These are phyloP conservation scores for Tachysurus vachellii DNA, from an alignment of 2,113 vertebrate genomes.

Conservation along the genomic window DNA sequence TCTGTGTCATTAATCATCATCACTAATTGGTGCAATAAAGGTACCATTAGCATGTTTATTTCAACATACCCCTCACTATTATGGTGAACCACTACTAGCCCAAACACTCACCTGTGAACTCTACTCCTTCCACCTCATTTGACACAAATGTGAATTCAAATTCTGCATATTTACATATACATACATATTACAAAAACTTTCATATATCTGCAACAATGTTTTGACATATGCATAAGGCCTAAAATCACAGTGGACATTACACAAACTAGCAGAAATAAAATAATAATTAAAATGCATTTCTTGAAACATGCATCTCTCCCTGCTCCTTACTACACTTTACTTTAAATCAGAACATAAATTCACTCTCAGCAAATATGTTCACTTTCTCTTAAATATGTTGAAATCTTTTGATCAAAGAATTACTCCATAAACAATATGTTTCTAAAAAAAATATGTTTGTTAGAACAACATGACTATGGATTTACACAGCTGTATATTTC, in stretches of 20 bases:
- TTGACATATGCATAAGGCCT: neutral
- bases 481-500: neutral
- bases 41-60: conserved; percentile 72
- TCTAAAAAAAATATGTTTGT: neutral
- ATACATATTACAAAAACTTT: too few relatives aligned
- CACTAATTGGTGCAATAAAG: conserved; percentile 74
- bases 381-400: neutral
- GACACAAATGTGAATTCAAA: neutral
- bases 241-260: neutral
- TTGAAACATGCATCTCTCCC: neutral
- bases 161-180: too few relatives aligned
- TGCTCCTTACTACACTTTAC: neutral
- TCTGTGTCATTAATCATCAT: conserved; percentile 71
- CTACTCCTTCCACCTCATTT: neutral
- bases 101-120: neutral
- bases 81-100: neutral
- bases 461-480: neutral
- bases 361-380: neutral
- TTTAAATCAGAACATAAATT: neutral
- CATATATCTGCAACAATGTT: neutral
- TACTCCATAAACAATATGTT: neutral
- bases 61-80: conserved; percentile 43
- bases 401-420: neutral
- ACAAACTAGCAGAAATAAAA: neutral
- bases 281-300: neutral